phyloP scores from a whole-genome alignment of 1,140 invertebrate genomes.

The Chironomus striatipennis region DNA sequence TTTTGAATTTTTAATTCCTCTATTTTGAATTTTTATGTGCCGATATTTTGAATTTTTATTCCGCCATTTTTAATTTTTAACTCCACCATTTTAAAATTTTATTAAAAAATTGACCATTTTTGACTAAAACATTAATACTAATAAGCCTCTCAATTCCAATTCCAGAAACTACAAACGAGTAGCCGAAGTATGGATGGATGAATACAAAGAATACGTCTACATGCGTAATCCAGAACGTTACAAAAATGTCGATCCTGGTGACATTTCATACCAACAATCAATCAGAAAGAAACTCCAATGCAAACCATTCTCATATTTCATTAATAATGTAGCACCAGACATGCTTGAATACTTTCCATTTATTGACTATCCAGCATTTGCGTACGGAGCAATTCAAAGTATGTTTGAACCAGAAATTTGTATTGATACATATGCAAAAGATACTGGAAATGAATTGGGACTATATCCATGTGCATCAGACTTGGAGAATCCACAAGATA shows the following conservation, averaged over 20 bases:
- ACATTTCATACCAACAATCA: slow-evolving; percentile 56
- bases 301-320: slow-evolving; percentile 79
- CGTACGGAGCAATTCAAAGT: slow-evolving; percentile 60
- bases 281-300: slow-evolving; percentile 60
- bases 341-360: slow-evolving; percentile 65
- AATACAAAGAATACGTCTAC: slow-evolving; percentile 69
- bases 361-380: slow-evolving; percentile 63
- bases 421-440: slow-evolving; percentile 61
- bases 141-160: slow-evolving; percentile 23
- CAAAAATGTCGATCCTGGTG: slow-evolving; percentile 52
- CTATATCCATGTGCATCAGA: slow-evolving; percentile 33
- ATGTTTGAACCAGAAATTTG: slow-evolving; percentile 57
- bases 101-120: no score
- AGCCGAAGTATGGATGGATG: slow-evolving; percentile 86
- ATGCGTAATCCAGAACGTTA: slow-evolving; percentile 51
- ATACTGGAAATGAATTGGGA: slow-evolving; percentile 55
- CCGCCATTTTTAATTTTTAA: no score
- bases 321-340: slow-evolving; percentile 73
- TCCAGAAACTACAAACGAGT: slow-evolving; percentile 65
- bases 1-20: no score
- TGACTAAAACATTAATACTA: no score
- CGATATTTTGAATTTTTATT: no score
- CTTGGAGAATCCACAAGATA: slow-evolving; percentile 31
- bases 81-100: no score
- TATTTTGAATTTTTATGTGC: no score